Conservation (phyloP, 2,888 invertebrate genomes). For the Dilophus febrilis region DNA sequence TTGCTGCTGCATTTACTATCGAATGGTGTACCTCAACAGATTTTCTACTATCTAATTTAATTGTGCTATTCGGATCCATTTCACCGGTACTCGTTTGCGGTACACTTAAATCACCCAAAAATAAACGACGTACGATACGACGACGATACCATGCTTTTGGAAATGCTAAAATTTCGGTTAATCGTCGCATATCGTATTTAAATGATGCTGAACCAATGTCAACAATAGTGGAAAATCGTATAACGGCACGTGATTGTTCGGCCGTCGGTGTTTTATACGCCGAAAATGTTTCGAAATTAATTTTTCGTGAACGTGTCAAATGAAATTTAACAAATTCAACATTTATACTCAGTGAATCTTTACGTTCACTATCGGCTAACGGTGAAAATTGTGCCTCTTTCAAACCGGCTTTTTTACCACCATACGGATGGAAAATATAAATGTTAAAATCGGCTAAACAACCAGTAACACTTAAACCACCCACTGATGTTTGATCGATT, state of each 20-base stretch:
- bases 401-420: conserved; percentile 63
- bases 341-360: conserved; percentile 89
- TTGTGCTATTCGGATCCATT: conserved; percentile 4
- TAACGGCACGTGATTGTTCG: conserved; percentile 70
- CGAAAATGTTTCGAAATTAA: conserved; percentile 49
- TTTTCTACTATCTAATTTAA: conserved; percentile 8
- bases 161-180: conserved; percentile 93
- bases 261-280: conserved; percentile 27
- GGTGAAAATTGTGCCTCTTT: conserved; percentile 79
- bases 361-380: conserved; percentile 71
- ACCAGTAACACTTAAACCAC: conserved; percentile 67
- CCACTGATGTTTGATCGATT: conserved; percentile 23
- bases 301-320: conserved; percentile 74
- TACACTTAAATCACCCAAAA: conserved; percentile 80
- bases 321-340: conserved; percentile 96
- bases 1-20: conserved; percentile 9
- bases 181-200: conserved; percentile 94
- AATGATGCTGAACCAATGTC: conserved; percentile 93
- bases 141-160: conserved; percentile 98
- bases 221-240: conserved; percentile 82
- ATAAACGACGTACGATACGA: conserved; percentile 79
- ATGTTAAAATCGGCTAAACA: conserved; percentile 94
- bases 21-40: conserved; percentile 18
- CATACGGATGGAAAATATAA: conserved; percentile 97
- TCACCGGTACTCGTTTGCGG: conserved; percentile 14